Percentiles rank a stretch among this genome's conserved stretches.
These are phyloP conservation scores for Falcunculus frontatus DNA, from an alignment of 2,113 vertebrate genomes.

Conservation along the genomic window DNA sequence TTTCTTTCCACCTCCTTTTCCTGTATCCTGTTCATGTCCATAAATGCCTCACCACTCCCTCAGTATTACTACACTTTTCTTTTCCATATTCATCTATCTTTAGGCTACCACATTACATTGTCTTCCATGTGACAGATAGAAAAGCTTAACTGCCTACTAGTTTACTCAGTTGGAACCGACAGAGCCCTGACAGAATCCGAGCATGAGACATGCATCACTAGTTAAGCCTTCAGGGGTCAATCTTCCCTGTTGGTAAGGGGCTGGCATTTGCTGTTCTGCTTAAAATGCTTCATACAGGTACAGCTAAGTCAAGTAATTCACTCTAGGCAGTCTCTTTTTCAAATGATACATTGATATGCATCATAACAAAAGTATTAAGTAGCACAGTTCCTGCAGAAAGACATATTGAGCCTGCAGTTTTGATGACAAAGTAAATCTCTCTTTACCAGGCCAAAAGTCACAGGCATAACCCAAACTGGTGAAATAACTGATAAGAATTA, in stretches of 20 bases:
- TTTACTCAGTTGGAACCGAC: not conserved
- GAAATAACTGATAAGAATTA: constrained; percentile 1
- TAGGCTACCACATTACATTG: not conserved
- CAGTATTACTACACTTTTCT: not conserved
- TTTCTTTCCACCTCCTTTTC: not conserved
- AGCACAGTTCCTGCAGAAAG: not conserved
- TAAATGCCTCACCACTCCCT: not conserved
- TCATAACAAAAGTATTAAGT: not conserved
- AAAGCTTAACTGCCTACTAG: not conserved
- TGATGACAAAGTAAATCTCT: not conserved
- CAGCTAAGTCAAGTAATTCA: not conserved
- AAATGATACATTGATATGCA: not conserved
- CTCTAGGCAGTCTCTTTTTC: not conserved
- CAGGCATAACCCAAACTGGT: not conserved
- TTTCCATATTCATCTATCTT: not conserved
- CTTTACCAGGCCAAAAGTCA: not conserved
- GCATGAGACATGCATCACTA: not conserved
- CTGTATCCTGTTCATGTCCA: not conserved
- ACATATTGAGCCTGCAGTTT: not conserved
- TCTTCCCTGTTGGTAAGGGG: not conserved
- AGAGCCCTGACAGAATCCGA: not conserved
- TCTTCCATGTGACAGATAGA: not conserved
- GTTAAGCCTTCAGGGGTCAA: not conserved
- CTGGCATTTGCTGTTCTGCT: not conserved
- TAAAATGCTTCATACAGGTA: not conserved